A percentile compares a stretch with the other conserved stretches of the same genome.
Evolutionary conservation across 1,140 invertebrate species (phyloP).

Genomic region (Atopsyche davidsoni): DNA sequence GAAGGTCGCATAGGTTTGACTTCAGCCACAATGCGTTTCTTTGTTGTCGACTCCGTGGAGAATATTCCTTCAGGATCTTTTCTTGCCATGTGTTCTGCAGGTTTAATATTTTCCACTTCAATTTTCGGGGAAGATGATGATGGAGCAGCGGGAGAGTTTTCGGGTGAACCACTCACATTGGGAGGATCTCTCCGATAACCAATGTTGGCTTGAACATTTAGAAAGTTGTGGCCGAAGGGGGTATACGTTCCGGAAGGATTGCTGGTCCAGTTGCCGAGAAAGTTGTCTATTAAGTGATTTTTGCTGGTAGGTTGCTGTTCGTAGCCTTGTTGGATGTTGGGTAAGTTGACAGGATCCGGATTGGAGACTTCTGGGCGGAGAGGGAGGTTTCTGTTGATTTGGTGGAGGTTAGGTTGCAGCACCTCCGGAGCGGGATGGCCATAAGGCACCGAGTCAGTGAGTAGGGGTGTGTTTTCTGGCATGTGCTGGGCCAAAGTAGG

Average conservation of each 20-base stretch:
- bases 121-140: conserved; percentile 32
- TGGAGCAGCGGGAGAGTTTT: conserved; percentile 41
- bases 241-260: conserved; percentile 76
- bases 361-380: not conserved
- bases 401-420: not conserved
- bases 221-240: conserved; percentile 60
- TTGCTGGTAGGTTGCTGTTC: conserved; percentile 10
- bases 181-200: conserved; percentile 14
- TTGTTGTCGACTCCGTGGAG: conserved; percentile 42
- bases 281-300: conserved; percentile 50
- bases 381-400: not conserved
- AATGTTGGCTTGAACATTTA: conserved; percentile 15
- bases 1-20: conserved; percentile 78
- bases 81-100: conserved; percentile 21
- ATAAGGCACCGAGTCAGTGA: conserved; percentile 24
- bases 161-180: conserved; percentile 17
- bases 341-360: not conserved
- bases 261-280: conserved; percentile 75
- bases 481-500: conserved; percentile 1
- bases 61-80: conserved; percentile 30
- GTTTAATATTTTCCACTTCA: conserved; percentile 11
- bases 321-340: conserved; percentile 8
- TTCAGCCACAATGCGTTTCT: conserved; percentile 71
- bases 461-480: conserved; percentile 9
- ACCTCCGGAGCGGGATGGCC: not conserved